These are phyloP conservation scores for Deilephila elpenor DNA, from an alignment of 2,888 invertebrate genomes.

Conservation along the genomic window DNA sequence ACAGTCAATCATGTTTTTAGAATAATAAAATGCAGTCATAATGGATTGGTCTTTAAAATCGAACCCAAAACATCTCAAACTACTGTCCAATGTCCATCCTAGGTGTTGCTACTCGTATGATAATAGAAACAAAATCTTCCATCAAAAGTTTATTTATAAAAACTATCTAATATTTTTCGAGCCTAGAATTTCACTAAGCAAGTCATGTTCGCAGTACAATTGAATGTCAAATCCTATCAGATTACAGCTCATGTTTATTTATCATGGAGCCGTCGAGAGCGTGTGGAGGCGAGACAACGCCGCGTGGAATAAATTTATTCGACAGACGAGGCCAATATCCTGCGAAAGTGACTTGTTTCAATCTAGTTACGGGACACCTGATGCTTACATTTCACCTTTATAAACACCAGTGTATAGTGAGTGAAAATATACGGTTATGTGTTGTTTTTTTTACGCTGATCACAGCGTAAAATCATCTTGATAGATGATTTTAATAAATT, in stretches of 20 bases:
- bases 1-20: too few relatives aligned
- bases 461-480: background rate
- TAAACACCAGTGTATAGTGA: constrained; percentile 28
- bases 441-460: background rate
- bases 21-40: too few relatives aligned
- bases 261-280: constrained; percentile 2
- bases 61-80: too few relatives aligned
- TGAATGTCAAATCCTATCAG: background rate
- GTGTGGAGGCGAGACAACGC: background rate
- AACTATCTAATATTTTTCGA: background rate
- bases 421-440: background rate
- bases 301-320: constrained; percentile 28
- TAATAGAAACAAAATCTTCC: too few relatives aligned
- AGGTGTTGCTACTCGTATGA: too few relatives aligned
- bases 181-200: background rate
- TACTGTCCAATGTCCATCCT: too few relatives aligned
- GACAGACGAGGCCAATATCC: constrained; percentile 32
- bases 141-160: too few relatives aligned
- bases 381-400: constrained; percentile 38
- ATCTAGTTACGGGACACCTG: constrained; percentile 48
- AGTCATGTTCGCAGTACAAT: background rate
- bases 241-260: constrained; percentile 18
- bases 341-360: constrained; percentile 37
- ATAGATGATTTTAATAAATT: background rate
- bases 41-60: too few relatives aligned